These are phyloP conservation scores for Ciconia nigra DNA, from an alignment of 2,797 vertebrate species.

Conservation along the genomic window DNA sequence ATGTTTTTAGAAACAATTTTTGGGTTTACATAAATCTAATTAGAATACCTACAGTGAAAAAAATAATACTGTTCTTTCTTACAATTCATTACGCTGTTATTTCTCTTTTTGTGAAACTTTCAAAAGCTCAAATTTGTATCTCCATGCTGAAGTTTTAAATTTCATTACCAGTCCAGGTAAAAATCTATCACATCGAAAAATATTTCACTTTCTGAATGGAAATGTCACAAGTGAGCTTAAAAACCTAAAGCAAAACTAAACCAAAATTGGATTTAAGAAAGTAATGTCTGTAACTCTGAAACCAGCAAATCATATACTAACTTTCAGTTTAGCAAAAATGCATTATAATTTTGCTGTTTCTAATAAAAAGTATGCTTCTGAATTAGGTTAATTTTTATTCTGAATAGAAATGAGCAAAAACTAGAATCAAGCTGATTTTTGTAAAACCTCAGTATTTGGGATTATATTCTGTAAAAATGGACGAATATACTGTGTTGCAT, in stretches of 20 bases:
- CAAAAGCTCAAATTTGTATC: not conserved
- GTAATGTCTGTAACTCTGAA: not conserved
- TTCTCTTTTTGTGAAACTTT: not conserved
- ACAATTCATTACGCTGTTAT: not conserved
- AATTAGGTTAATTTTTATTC: not conserved
- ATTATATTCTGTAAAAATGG: not conserved
- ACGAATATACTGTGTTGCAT: not conserved
- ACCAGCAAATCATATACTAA: not conserved
- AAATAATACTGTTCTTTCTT: not conserved
- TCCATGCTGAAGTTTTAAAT: not conserved
- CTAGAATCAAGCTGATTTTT: not conserved
- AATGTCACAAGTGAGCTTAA: not conserved
- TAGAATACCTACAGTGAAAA: not conserved
- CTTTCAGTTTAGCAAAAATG: not conserved
- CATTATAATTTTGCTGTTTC: not conserved
- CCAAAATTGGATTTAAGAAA: not conserved
- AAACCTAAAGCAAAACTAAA: not conserved
- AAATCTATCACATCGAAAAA: not conserved
- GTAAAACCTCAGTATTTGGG: not conserved
- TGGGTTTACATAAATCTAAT: not conserved
- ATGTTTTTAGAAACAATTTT: not conserved
- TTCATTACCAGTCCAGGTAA: not conserved
- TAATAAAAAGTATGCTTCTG: not conserved
- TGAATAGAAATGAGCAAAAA: not conserved
- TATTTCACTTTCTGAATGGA: not conserved